Percentiles rank a stretch among this genome's conserved stretches.
Evolutionary conservation across 2,888 invertebrate species (phyloP).

Genomic region (Didymodactylos carnosus): DNA sequence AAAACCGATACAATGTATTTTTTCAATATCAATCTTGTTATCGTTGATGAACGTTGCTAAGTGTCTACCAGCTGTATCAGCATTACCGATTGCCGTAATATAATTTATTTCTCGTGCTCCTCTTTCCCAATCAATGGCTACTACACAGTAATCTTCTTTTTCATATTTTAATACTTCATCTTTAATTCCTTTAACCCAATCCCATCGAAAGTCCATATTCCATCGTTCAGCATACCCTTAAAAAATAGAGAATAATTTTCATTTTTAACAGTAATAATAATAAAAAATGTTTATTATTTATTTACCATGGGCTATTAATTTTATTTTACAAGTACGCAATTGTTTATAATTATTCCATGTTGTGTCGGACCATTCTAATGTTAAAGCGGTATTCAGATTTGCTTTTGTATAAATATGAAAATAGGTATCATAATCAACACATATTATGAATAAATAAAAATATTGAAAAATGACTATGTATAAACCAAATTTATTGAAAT

Average conservation of each 20-base stretch:
- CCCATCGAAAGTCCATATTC: conserved; percentile 14
- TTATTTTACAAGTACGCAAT: background rate
- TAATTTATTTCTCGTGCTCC: conserved; percentile 16
- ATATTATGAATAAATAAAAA: no score
- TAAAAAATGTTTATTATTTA: no score
- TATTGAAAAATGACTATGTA: no score
- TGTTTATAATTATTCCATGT: background rate
- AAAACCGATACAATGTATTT: conserved; percentile 13
- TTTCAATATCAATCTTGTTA: background rate
- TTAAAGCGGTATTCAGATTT: background rate
- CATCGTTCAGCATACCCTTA: conserved; percentile 13
- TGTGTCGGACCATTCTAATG: background rate
- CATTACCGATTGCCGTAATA: conserved; percentile 6
- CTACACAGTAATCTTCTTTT: background rate
- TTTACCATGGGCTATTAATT: background rate
- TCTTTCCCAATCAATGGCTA: conserved; percentile 11
- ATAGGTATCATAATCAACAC: background rate
- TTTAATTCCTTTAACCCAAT: conserved; percentile 10
- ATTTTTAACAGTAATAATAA: background rate
- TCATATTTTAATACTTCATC: background rate
- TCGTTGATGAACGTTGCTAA: background rate
- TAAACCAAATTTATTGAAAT: no score
- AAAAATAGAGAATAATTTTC: background rate
- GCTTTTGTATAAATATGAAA: background rate
- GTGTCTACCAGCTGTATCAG: background rate